A percentile compares a stretch with the other conserved stretches of the same genome.
Conservation (phyloP, 2,797 vertebrate genomes). For the Manis pentadactyla region DNA sequence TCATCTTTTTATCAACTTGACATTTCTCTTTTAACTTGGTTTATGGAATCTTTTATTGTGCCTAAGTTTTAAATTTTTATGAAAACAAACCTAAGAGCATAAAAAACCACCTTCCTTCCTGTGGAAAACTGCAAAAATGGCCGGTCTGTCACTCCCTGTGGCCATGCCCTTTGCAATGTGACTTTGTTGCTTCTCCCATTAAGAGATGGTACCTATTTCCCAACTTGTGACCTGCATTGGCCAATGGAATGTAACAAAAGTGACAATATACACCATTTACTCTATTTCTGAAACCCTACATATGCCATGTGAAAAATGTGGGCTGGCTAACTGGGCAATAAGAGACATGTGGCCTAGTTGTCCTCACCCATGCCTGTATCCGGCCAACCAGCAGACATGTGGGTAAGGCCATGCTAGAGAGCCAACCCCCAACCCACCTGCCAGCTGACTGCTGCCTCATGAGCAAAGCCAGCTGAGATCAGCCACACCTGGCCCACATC, state of each 20-base stretch:
- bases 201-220: neutral
- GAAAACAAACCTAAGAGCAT: slow-evolving; percentile 4
- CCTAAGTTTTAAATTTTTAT: slow-evolving; percentile 56
- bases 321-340: neutral
- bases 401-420: neutral
- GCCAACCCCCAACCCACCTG: neutral
- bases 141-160: neutral
- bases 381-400: neutral
- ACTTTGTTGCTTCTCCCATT: neutral
- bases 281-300: neutral
- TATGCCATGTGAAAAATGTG: neutral
- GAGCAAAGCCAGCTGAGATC: neutral
- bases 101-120: neutral
- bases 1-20: slow-evolving; percentile 38
- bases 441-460: neutral
- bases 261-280: neutral
- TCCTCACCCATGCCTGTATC: neutral
- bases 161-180: neutral
- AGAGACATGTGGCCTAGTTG: neutral
- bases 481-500: neutral
- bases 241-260: neutral
- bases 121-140: neutral
- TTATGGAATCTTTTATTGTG: neutral
- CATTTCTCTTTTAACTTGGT: slow-evolving; percentile 45
- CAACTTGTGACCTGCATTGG: neutral